Conservation (phyloP, 1,140 invertebrate species). For the Plectrocnemia conspersa region DNA sequence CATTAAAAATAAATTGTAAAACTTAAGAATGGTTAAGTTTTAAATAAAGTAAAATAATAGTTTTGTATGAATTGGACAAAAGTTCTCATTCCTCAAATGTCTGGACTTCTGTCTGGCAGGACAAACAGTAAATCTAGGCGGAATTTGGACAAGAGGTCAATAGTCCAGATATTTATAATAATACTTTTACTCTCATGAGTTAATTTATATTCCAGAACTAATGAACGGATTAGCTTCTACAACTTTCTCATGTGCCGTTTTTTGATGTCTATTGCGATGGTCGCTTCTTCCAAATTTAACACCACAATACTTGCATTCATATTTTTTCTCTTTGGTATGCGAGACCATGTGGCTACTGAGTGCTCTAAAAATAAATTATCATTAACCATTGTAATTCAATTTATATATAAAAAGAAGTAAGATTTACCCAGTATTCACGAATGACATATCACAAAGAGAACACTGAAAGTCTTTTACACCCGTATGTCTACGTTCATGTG, state of each 20-base stretch:
- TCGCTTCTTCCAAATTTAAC: conserved; percentile 45
- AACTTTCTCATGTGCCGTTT: conserved; percentile 42
- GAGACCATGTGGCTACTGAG: conserved; percentile 41
- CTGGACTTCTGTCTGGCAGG: too few relatives aligned
- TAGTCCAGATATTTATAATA: too few relatives aligned
- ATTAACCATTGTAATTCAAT: background rate
- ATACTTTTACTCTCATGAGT: too few relatives aligned
- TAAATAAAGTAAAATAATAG: too few relatives aligned
- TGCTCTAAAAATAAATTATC: conserved; percentile 37
- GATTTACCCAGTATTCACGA: conserved; percentile 21
- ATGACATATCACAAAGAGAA: conserved; percentile 17
- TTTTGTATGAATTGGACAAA: too few relatives aligned
- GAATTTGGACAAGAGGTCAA: too few relatives aligned
- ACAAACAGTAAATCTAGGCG: too few relatives aligned
- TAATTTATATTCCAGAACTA: too few relatives aligned
- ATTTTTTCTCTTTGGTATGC: conserved; percentile 43
- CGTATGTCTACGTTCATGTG: conserved; percentile 17
- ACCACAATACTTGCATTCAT: conserved; percentile 45
- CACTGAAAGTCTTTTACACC: conserved; percentile 21
- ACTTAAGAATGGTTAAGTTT: too few relatives aligned
- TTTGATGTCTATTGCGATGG: conserved; percentile 44
- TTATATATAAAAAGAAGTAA: background rate
- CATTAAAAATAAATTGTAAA: too few relatives aligned
- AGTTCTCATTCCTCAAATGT: too few relatives aligned
- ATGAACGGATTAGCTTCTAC: too few relatives aligned